Evolutionary conservation across 2,888 invertebrate genomes (phyloP).

Genomic region (Brenthis hecate): DNA sequence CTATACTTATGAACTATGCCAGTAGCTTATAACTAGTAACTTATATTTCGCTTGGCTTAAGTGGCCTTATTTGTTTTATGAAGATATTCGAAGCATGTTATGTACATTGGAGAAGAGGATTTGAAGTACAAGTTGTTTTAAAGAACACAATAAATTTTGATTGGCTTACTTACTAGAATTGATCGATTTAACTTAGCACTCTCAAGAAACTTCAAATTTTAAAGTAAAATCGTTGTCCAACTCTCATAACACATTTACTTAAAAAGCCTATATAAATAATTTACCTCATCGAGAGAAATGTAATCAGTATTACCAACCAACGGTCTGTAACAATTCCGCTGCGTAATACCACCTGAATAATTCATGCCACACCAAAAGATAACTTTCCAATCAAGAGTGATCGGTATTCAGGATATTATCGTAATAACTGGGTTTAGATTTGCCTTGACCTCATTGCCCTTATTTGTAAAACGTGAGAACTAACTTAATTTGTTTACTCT

Average conservation of each 20-base stretch:
- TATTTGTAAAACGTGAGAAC: neutral
- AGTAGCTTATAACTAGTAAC: too few relatives aligned
- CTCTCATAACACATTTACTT: neutral
- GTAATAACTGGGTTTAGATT: conserved; percentile 24
- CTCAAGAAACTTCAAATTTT: too few relatives aligned
- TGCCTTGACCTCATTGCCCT: conserved; percentile 13
- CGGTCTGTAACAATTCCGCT: conserved; percentile 29
- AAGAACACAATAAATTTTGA: too few relatives aligned
- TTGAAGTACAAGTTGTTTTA: too few relatives aligned
- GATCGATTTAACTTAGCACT: too few relatives aligned
- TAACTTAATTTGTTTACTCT: neutral
- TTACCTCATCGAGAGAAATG: conserved; percentile 25
- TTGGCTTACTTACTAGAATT: too few relatives aligned
- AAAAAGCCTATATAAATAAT: conserved; percentile 11
- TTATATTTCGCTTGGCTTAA: too few relatives aligned
- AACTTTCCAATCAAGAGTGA: conserved; percentile 37
- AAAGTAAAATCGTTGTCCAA: too few relatives aligned
- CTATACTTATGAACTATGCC: too few relatives aligned
- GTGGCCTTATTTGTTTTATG: too few relatives aligned
- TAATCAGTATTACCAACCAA: conserved; percentile 26
- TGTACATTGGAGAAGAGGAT: too few relatives aligned
- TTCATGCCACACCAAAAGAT: conserved; percentile 38
- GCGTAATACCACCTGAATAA: conserved; percentile 34
- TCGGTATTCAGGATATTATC: conserved; percentile 33
- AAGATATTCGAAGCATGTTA: too few relatives aligned